Evolutionary conservation across 2,113 vertebrate species (phyloP).

Genomic region (Notiomystis cincta): DNA sequence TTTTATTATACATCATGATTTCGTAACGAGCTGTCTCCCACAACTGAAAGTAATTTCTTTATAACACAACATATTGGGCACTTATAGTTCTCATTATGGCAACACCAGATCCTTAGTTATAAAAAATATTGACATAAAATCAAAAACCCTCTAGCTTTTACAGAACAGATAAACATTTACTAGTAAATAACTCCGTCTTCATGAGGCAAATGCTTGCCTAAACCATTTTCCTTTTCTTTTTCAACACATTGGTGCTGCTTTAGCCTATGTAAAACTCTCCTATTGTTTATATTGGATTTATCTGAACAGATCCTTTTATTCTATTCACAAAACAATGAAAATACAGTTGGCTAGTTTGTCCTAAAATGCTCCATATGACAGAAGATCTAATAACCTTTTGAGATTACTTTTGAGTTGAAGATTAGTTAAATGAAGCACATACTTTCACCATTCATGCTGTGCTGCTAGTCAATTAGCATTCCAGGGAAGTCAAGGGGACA

Average conservation of each 20-base stretch:
- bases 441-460: not conserved
- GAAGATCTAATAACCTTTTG: not conserved
- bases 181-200: conserved; percentile 24
- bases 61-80: conserved; percentile 75
- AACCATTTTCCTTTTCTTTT: conserved; percentile 15
- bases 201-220: conserved; percentile 30
- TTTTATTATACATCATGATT: conserved; percentile 44
- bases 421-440: conserved; percentile 27
- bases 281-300: conserved; percentile 30
- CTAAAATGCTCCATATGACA: conserved; percentile 50
- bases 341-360: conserved; percentile 41
- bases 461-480: conserved; percentile 23
- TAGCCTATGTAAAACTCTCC: conserved; percentile 50
- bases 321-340: conserved; percentile 45
- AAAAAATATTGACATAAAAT: conserved; percentile 72
- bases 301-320: conserved; percentile 26
- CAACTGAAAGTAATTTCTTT: conserved; percentile 46
- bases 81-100: conserved; percentile 86
- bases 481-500: conserved; percentile 29
- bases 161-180: conserved; percentile 52
- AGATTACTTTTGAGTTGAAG: conserved; percentile 15
- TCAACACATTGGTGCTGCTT: conserved; percentile 39
- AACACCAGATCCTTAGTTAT: conserved; percentile 77
- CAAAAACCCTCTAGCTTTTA: conserved; percentile 68
- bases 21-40: conserved; percentile 56